Conservation (phyloP, 2,113 vertebrate species). For the Tupaia chinensis region DNA sequence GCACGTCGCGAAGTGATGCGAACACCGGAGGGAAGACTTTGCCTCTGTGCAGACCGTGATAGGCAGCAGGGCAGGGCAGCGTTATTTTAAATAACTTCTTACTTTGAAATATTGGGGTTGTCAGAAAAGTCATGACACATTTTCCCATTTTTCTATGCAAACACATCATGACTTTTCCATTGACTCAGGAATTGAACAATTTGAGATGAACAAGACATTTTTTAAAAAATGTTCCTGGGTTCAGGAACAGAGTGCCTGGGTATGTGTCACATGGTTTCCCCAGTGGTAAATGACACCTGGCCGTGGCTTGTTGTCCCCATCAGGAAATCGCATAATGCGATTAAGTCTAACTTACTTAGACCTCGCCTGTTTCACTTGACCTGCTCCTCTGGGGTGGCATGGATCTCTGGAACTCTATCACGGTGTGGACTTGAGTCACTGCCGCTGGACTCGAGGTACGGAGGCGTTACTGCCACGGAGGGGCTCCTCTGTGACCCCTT, state of each 20-base stretch:
- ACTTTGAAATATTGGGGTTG: neutral
- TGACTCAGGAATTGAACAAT: neutral
- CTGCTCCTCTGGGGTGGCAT: neutral
- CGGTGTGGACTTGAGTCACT: too few relatives aligned
- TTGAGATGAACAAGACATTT: neutral
- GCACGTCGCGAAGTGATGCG: fast-evolving
- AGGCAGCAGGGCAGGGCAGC: fast-evolving
- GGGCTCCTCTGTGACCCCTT: neutral
- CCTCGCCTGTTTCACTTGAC: too few relatives aligned
- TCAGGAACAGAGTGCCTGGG: neutral
- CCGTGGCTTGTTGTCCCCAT: too few relatives aligned
- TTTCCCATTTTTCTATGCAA: too few relatives aligned
- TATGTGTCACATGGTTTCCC: neutral
- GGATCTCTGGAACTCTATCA: neutral
- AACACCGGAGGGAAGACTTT: neutral
- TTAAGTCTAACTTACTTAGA: too few relatives aligned
- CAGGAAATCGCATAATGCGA: too few relatives aligned
- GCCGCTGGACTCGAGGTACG: too few relatives aligned
- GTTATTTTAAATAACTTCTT: neutral
- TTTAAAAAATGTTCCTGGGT: neutral
- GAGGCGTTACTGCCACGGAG: too few relatives aligned
- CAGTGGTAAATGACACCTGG: too few relatives aligned
- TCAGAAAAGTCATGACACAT: too few relatives aligned
- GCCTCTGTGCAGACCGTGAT: neutral
- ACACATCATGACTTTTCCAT: too few relatives aligned